These are phyloP conservation scores for Thelaira solivaga DNA, from an alignment of 2,888 invertebrate genomes.

Conservation along the genomic window DNA sequence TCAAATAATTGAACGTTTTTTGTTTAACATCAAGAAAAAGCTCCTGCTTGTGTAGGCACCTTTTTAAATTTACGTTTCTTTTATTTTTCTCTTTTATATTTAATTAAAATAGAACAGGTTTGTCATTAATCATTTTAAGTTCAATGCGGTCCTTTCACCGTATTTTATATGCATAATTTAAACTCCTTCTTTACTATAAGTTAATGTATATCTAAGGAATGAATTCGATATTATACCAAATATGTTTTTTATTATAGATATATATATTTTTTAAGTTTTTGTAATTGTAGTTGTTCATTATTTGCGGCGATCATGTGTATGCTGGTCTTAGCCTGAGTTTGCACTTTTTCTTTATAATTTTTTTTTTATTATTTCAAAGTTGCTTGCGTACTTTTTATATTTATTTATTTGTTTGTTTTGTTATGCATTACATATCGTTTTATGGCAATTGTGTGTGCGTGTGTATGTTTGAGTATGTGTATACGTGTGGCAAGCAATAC, in stretches of 20 bases:
- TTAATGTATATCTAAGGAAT: slow-evolving; percentile 19
- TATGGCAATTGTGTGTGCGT: slow-evolving; percentile 44
- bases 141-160: slow-evolving; percentile 20
- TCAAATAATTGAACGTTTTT: slow-evolving; percentile 33
- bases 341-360: slow-evolving; percentile 42
- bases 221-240: neutral
- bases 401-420: slow-evolving; percentile 21
- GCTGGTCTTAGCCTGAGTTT: slow-evolving; percentile 38
- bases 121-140: neutral
- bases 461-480: slow-evolving; percentile 7
- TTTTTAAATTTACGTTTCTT: slow-evolving; percentile 28
- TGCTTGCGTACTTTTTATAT: slow-evolving; percentile 18
- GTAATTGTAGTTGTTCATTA: slow-evolving; percentile 22
- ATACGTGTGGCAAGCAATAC: slow-evolving; percentile 2
- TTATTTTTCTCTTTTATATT: neutral
- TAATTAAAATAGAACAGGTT: too few relatives aligned
- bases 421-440: slow-evolving; percentile 52
- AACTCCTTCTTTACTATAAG: too few relatives aligned
- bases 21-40: slow-evolving; percentile 47
- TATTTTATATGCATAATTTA: neutral
- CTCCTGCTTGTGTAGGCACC: slow-evolving; percentile 65
- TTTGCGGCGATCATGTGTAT: slow-evolving; percentile 36
- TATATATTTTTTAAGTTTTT: slow-evolving; percentile 34
- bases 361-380: slow-evolving; percentile 7
- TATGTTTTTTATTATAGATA: slow-evolving; percentile 33